A percentile compares a stretch with the other conserved stretches of the same genome.
phyloP scores from a whole-genome alignment of 53 echinoderm and acorn worm species.

The Patiria pectinifera region DNA sequence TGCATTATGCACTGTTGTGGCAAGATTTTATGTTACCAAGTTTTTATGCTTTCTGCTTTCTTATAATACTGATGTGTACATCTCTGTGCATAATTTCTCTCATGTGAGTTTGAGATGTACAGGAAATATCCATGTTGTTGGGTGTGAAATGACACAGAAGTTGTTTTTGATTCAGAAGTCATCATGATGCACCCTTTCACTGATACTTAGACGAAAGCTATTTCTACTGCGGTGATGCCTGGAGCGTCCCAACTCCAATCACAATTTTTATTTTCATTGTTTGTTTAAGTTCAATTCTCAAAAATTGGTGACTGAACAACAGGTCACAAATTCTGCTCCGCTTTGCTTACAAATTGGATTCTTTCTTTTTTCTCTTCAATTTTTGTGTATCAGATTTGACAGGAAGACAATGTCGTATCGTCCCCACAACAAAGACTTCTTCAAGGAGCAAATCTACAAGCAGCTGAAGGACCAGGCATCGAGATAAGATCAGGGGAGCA shows the following conservation, averaged over 20 bases:
- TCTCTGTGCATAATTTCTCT: not conserved
- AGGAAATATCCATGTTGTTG: not conserved
- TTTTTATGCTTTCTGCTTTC: not conserved
- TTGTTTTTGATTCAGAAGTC: too few relatives aligned
- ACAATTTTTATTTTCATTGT: too few relatives aligned
- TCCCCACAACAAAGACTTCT: slow-evolving; percentile 99
- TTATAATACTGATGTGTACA: not conserved
- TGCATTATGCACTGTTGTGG: too few relatives aligned
- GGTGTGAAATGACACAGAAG: not conserved
- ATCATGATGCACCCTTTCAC: too few relatives aligned
- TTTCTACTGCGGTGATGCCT: too few relatives aligned
- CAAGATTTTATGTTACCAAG: too few relatives aligned
- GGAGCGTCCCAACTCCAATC: too few relatives aligned
- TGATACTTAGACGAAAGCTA: too few relatives aligned
- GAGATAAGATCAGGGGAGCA: slow-evolving; percentile 3
- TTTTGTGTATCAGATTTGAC: slow-evolving; percentile 67
- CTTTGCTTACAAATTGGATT: not conserved
- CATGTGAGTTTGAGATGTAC: not conserved
- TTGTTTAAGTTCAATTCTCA: too few relatives aligned
- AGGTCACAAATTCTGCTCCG: not conserved
- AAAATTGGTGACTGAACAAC: not conserved
- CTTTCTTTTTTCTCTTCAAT: not conserved
- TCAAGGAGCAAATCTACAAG: slow-evolving; percentile 94
- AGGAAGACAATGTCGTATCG: slow-evolving; percentile 86
- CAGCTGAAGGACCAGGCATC: slow-evolving; percentile 89